Evolutionary conservation across 2,113 vertebrate species (phyloP).

Genomic region (Salvator merianae): DNA sequence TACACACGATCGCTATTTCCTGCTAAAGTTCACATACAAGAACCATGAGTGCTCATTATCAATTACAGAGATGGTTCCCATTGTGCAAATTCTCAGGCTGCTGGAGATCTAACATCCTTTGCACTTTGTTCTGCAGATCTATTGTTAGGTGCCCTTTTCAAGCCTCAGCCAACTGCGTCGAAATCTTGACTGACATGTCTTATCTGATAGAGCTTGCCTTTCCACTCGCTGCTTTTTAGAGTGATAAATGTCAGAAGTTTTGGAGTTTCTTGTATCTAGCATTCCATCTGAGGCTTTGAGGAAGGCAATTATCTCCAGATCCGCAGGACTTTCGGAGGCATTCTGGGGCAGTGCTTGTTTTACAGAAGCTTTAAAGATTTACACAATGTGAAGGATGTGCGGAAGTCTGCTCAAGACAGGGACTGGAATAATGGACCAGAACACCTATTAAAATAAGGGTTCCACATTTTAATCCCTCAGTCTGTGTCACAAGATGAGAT

Average conservation of each 20-base stretch:
- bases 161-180: constrained; percentile 36
- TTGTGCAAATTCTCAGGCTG: constrained; percentile 60
- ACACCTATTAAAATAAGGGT: constrained; percentile 40
- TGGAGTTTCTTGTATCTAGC: constrained; percentile 63
- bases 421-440: background rate
- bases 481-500: constrained; percentile 32
- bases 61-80: constrained; percentile 59
- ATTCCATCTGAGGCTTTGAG: constrained; percentile 59
- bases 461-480: constrained; percentile 19
- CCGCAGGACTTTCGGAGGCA: constrained; percentile 55
- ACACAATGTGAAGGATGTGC: constrained; percentile 22
- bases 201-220: constrained; percentile 66
- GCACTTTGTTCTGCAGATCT: constrained; percentile 50
- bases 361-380: constrained; percentile 46
- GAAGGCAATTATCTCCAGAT: constrained; percentile 69
- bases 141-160: constrained; percentile 68
- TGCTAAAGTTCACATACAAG: constrained; percentile 54
- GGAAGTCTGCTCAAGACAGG: constrained; percentile 30
- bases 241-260: constrained; percentile 72
- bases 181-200: constrained; percentile 73
- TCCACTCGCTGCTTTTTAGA: constrained; percentile 59
- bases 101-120: constrained; percentile 55
- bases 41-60: constrained; percentile 58
- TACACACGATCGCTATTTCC: constrained; percentile 45
- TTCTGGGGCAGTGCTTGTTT: constrained; percentile 33